phyloP scores from a whole-genome alignment of 1,140 invertebrate species.

The Centruroides vittatus region DNA sequence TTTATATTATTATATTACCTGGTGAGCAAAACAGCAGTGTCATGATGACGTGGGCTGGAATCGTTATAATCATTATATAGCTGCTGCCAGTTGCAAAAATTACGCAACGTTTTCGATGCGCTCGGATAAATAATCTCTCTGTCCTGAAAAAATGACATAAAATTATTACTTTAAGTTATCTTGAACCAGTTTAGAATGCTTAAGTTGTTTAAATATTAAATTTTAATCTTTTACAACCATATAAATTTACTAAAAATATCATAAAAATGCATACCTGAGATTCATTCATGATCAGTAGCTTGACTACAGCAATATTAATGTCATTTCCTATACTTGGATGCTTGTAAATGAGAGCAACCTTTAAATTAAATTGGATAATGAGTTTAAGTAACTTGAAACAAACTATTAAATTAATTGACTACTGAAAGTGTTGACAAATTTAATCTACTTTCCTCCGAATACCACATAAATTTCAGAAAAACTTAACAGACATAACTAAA shows the following conservation, averaged over 20 bases:
- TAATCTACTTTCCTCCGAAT: no score
- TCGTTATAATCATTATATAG: slow-evolving; percentile 31
- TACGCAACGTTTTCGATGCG: slow-evolving; percentile 47
- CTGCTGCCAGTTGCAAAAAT: slow-evolving; percentile 56
- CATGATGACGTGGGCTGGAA: slow-evolving; percentile 39
- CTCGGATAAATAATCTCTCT: slow-evolving; percentile 17
- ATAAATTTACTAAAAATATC: not conserved
- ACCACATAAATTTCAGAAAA: no score
- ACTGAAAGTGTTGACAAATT: no score
- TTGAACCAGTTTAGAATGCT: not conserved
- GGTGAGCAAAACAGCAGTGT: slow-evolving; percentile 56
- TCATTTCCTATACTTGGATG: slow-evolving; percentile 67
- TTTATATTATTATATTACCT: slow-evolving; percentile 32
- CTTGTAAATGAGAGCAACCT: slow-evolving; percentile 61
- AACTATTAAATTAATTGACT: no score
- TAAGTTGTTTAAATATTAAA: not conserved
- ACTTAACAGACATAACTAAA: no score
- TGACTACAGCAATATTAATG: slow-evolving; percentile 57
- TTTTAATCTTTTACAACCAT: not conserved
- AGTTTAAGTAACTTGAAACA: no score
- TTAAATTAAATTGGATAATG: not conserved
- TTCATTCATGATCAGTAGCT: slow-evolving; percentile 41
- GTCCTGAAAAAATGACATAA: slow-evolving; percentile 11
- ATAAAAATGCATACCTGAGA: slow-evolving; percentile 18
- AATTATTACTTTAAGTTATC: not conserved